Percentiles rank a stretch among this genome's conserved stretches.
Evolutionary conservation across 2,797 vertebrate species (phyloP).

Genomic region (Anableps anableps): DNA sequence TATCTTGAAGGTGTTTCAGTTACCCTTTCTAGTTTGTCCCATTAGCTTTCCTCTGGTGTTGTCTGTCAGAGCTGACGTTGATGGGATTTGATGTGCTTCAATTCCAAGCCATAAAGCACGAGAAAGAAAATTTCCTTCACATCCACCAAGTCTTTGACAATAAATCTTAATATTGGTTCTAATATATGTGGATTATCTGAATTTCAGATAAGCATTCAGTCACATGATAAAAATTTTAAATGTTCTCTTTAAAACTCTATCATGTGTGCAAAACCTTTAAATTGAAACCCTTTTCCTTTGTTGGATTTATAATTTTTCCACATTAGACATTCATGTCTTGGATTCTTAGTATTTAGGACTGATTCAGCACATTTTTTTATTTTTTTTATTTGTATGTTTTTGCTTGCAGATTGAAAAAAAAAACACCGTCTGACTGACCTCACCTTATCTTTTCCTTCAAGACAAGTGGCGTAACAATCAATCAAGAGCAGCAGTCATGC

Average conservation of each 20-base stretch:
- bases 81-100: constrained; percentile 35
- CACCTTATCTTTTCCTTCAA: constrained; percentile 38
- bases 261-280: neutral
- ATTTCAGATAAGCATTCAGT: neutral
- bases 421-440: constrained; percentile 14
- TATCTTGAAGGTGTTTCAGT: constrained; percentile 43
- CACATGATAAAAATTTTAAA: neutral
- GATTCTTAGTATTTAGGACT: neutral
- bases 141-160: constrained; percentile 10
- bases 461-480: constrained; percentile 54
- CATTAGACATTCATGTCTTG: neutral
- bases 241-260: neutral
- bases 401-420: constrained; percentile 6
- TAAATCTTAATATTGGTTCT: neutral
- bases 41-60: constrained; percentile 42
- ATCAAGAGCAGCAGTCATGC: constrained; percentile 52
- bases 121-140: constrained; percentile 9
- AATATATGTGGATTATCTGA: neutral
- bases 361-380: neutral
- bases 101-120: constrained; percentile 35
- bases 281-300: neutral
- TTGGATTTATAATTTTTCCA: neutral
- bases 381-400: neutral
- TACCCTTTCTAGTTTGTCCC: constrained; percentile 26
- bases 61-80: constrained; percentile 43